Percentiles rank a stretch among this genome's conserved stretches.
Conservation (phyloP, 1,140 invertebrate genomes). For the Tetramorium parvispinum region DNA sequence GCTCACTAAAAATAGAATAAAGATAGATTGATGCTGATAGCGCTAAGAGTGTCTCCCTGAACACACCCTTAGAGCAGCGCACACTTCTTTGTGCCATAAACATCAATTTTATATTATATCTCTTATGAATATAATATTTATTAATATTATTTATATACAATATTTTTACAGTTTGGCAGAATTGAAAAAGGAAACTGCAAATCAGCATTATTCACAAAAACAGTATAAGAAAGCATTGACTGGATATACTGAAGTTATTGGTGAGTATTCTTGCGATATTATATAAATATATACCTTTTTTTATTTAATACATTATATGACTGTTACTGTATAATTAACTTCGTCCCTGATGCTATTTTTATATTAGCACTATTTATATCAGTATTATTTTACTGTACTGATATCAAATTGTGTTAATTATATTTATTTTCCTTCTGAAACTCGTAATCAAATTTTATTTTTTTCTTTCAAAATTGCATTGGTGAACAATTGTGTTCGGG, state of each 20-base stretch:
- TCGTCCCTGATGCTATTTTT: background rate
- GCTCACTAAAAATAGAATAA: no score
- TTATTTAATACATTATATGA: background rate
- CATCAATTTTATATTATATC: background rate
- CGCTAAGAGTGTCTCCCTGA: no score
- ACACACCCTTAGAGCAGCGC: no score
- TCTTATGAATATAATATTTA: background rate
- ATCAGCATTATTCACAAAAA: slow-evolving; percentile 93
- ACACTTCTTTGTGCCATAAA: no score
- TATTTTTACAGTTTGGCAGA: slow-evolving; percentile 91
- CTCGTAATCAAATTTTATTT: background rate
- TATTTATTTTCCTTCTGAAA: background rate
- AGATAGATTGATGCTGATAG: no score
- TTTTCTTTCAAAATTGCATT: background rate
- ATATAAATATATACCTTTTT: background rate
- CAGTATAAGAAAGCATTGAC: slow-evolving; percentile 94
- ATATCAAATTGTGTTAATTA: no score
- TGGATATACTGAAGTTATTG: slow-evolving; percentile 95
- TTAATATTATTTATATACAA: background rate
- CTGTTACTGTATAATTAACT: background rate
- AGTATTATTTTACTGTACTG: background rate
- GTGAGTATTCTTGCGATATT: slow-evolving; percentile 82
- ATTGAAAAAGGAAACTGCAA: slow-evolving; percentile 95
- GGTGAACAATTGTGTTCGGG: no score
- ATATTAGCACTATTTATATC: no score